Evolutionary conservation across 2,888 invertebrate species (phyloP).

Genomic region (Trichopria drosophilae): DNA sequence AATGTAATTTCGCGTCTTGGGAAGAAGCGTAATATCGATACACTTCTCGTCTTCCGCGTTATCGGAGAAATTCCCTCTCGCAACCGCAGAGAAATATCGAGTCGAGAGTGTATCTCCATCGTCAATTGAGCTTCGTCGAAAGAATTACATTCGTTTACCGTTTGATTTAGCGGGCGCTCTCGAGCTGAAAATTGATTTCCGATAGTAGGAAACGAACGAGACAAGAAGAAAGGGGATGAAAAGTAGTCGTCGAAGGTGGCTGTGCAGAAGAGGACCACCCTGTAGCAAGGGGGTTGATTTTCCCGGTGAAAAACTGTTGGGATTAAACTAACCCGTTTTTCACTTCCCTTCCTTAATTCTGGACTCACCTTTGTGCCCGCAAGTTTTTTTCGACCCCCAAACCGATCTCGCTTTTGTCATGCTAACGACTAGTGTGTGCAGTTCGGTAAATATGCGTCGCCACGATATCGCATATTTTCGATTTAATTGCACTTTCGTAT

Average conservation of each 20-base stretch:
- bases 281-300: too few species aligned
- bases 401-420: conserved; percentile 56
- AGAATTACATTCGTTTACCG: conserved; percentile 26
- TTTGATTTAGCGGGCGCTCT: conserved; percentile 22
- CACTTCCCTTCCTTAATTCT: neutral
- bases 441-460: conserved; percentile 53
- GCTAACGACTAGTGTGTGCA: conserved; percentile 52
- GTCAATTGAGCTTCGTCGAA: too few species aligned
- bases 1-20: too few species aligned
- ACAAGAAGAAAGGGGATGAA: too few species aligned
- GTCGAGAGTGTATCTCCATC: too few species aligned
- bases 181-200: conserved; percentile 29
- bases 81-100: too few species aligned
- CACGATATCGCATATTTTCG: conserved; percentile 52
- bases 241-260: too few species aligned
- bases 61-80: too few species aligned
- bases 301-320: neutral
- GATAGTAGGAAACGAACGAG: conserved; percentile 27
- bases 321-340: conserved; percentile 13
- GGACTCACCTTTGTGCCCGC: conserved; percentile 27
- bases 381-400: conserved; percentile 28
- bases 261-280: conserved; percentile 8
- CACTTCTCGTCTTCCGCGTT: too few species aligned
- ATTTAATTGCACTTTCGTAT: conserved; percentile 58
- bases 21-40: too few species aligned